phyloP scores from a whole-genome alignment of 2,113 vertebrate species.

The Myocastor coypus region DNA sequence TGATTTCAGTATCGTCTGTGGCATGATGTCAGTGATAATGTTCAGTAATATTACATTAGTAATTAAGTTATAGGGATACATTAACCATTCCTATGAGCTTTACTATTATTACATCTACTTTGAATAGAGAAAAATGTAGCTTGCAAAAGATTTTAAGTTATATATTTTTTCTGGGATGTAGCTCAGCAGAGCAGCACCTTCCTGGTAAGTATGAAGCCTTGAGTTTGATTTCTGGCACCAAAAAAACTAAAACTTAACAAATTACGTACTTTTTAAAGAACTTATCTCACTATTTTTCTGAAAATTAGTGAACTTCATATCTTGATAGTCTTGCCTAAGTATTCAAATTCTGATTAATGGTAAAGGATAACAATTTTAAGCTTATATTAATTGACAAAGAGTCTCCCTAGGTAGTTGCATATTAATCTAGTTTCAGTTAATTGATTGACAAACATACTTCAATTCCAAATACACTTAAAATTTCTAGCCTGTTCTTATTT shows the following conservation, averaged over 20 bases:
- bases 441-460: not conserved
- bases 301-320: not conserved
- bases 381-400: not conserved
- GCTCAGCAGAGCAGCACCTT: too few species aligned
- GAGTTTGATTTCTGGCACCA: too few species aligned
- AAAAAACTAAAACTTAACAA: not conserved
- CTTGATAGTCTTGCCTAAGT: not conserved
- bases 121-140: not conserved
- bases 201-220: too few species aligned
- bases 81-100: not conserved
- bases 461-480: slow-evolving; percentile 35
- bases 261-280: not conserved
- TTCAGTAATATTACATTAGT: not conserved
- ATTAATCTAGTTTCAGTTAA: not conserved
- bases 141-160: not conserved
- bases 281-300: not conserved
- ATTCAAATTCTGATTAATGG: not conserved
- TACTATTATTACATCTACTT: slow-evolving; percentile 15
- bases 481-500: not conserved
- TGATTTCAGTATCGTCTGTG: not conserved
- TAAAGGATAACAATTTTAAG: not conserved
- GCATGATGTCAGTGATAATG: not conserved
- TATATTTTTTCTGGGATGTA: not conserved
- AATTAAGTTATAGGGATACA: not conserved
- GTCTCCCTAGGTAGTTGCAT: not conserved